These are phyloP conservation scores for Bos javanicus DNA, from an alignment of 2,113 vertebrate genomes.

Conservation along the genomic window DNA sequence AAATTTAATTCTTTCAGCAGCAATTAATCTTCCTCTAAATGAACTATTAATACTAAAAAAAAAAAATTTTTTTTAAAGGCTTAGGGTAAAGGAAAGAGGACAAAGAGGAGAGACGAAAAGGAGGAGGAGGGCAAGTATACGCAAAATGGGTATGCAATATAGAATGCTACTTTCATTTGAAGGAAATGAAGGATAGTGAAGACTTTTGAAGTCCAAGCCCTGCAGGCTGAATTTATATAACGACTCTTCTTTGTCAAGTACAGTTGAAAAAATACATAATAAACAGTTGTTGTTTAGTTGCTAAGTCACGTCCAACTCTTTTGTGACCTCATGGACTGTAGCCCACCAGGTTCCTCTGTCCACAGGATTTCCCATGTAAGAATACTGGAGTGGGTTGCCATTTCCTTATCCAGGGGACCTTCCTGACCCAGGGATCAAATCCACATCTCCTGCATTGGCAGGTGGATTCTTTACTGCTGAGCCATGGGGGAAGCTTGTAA, in stretches of 20 bases:
- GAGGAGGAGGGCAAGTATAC: not conserved
- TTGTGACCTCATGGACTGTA: not conserved
- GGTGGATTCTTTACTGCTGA: not conserved
- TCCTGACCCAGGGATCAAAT: not conserved
- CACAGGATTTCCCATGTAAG: not conserved
- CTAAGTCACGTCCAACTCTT: not conserved
- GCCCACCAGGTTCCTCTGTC: not conserved
- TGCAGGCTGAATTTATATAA: not conserved
- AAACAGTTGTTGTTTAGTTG: not conserved
- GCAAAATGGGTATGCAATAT: not conserved
- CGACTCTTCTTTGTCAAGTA: not conserved
- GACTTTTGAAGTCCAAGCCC: not conserved
- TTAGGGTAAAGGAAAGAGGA: not conserved
- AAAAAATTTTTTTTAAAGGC: not conserved
- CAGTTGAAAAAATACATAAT: not conserved
- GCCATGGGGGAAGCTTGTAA: not conserved
- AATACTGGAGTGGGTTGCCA: not conserved
- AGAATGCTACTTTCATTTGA: not conserved
- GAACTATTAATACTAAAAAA: not conserved
- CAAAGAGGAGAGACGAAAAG: not conserved
- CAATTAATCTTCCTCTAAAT: not conserved
- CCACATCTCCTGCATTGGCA: not conserved
- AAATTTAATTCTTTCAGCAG: conserved; percentile 37
- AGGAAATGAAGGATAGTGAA: not conserved
- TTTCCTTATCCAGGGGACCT: not conserved